Base-by-base conservation (phyloP, 2,888 invertebrate genomes). In the Drosophila emarginata region DNA sequence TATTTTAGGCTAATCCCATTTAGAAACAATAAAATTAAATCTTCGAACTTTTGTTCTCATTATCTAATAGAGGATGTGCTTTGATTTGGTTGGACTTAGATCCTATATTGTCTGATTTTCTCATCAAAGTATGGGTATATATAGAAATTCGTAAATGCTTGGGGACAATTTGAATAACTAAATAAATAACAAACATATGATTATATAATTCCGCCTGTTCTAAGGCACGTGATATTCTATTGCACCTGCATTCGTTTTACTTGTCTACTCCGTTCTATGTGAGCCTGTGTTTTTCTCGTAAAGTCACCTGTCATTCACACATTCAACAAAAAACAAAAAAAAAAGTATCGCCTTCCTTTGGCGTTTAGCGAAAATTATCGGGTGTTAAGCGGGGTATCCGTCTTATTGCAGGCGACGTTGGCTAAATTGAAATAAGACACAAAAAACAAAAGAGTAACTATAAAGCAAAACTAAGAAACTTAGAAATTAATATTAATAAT, bases 381-480 rank as follows among this genome's bases (percentile, higher is more conserved):
- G 28, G 2, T 32, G 2, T 28, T 28, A 45, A 26, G 26, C 28
- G 14, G 18, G 12, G 9, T 18, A 32, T 45, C 53, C 58, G 64
- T 60, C 64, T 66, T 7, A 45, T 45, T 51, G 56, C 62, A 72
- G 65, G 72, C 79, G 67, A 79, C 57, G 63, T 67, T 67, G 64
- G 74, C 61, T 65, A 66, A 72, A 72, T 70, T 70, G 53, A 72
- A 70, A 70, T 66, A 56, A 73, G 74, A 74, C 59, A 60, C 53
- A 68, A 45, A 73, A 57, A 52, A 58, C 57, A 52, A 64, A 81
- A 53, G 40, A 45, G 26, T 67, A 61, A 45, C 50, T 15, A 60
- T 58, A 51, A 45, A 56, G 14, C 14, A 69, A 69, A 57, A 36
- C 28, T 26, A 39, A 32, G 51, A 40, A 66, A 56, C 50, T 26